Evolutionary conservation across 1,140 invertebrate genomes (phyloP).

Genomic region (Euborellia annulipes): DNA sequence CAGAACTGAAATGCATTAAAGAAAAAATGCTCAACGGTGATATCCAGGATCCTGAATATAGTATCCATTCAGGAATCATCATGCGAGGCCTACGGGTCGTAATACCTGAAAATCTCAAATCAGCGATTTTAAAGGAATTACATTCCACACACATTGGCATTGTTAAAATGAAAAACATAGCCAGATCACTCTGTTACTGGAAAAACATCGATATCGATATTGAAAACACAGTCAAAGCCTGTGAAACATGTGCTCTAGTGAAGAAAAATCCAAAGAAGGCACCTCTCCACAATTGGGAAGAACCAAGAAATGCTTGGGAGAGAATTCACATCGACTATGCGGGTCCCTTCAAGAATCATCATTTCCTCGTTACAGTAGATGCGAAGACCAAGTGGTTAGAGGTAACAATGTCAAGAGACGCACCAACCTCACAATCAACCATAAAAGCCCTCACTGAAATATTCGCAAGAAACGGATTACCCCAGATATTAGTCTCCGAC

Average conservation of each 20-base stretch:
- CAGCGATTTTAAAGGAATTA: too few relatives aligned
- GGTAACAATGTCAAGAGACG: too few relatives aligned
- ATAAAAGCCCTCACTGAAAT: too few relatives aligned
- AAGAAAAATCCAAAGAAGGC: slow-evolving; percentile 13
- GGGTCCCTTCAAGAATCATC: slow-evolving; percentile 10
- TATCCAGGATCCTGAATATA: too few relatives aligned
- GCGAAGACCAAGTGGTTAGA: slow-evolving; percentile 17
- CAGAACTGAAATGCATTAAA: background rate
- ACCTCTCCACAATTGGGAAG: slow-evolving; percentile 19
- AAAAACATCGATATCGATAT: slow-evolving; percentile 29
- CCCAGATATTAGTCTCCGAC: too few relatives aligned
- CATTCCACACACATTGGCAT: slow-evolving; percentile 32
- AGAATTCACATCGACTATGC: slow-evolving; percentile 16
- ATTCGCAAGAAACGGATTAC: too few relatives aligned
- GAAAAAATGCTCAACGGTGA: too few relatives aligned
- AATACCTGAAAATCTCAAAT: too few relatives aligned
- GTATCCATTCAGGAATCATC: too few relatives aligned
- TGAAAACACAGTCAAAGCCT: slow-evolving; percentile 21
- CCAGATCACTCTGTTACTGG: slow-evolving; percentile 32
- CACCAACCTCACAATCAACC: too few relatives aligned
- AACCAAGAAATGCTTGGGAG: slow-evolving; percentile 14
- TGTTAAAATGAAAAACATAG: slow-evolving; percentile 33
- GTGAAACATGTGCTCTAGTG: slow-evolving; percentile 15
- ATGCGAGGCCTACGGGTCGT: too few relatives aligned
- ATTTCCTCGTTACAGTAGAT: slow-evolving; percentile 16